Conservation (phyloP, 2,888 invertebrate species). For the Vannuccia rotundouncinata region DNA sequence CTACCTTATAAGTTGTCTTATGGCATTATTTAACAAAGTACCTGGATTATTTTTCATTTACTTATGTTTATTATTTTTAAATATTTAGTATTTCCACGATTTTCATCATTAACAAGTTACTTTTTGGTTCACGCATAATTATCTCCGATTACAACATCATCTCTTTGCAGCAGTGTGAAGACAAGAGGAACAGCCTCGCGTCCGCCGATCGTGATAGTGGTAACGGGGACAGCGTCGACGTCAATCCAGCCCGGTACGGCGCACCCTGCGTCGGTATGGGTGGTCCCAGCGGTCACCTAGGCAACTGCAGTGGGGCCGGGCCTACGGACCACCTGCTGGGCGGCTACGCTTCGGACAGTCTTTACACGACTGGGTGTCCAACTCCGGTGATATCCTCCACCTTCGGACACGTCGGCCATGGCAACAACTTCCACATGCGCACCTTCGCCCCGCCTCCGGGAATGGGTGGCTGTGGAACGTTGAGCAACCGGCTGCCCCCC, state of each 20-base stretch:
- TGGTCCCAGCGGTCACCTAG: no score
- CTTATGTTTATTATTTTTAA: no score
- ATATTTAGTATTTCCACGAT: no score
- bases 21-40: no score
- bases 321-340: background rate
- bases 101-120: no score
- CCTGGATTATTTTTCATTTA: no score
- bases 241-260: background rate
- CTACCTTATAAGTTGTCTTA: no score
- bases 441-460: background rate
- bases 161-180: slow-evolving; percentile 7
- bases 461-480: background rate
- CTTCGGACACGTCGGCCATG: background rate
- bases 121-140: no score
- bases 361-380: background rate
- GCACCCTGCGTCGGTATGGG: background rate
- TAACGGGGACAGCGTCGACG: slow-evolving; percentile 2
- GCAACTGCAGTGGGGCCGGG: background rate
- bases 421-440: background rate
- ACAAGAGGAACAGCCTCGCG: slow-evolving; percentile 4
- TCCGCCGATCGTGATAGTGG: background rate
- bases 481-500: background rate
- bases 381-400: background rate
- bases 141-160: no score
- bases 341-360: background rate